Evolutionary conservation across 2,797 vertebrate species (phyloP).

Genomic region (Pelobates cultripes): DNA sequence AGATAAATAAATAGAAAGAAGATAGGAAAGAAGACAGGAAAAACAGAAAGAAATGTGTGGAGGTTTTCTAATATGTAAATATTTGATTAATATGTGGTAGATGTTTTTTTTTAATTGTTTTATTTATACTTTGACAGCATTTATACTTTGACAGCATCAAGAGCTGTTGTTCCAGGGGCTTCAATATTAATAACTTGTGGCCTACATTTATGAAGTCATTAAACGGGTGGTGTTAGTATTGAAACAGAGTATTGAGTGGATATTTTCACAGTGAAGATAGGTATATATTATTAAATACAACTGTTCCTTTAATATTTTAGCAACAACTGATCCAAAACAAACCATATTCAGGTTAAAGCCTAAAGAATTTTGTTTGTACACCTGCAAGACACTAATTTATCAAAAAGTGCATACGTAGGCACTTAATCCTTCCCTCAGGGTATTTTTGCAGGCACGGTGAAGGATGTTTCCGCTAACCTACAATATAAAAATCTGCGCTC

Average conservation of each 20-base stretch:
- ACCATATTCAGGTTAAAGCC: too few relatives aligned
- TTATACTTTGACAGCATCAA: neutral
- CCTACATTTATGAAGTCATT: neutral
- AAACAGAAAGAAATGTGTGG: too few relatives aligned
- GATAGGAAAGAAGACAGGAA: too few relatives aligned
- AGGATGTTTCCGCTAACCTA: neutral
- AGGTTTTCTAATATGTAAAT: too few relatives aligned
- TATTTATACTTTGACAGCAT: neutral
- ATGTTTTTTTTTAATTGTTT: neutral
- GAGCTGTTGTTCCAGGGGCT: neutral
- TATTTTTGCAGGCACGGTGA: neutral
- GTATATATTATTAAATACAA: neutral
- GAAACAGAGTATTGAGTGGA: neutral
- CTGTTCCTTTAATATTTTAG: neutral
- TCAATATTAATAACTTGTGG: neutral
- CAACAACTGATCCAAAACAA: too few relatives aligned
- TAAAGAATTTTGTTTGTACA: neutral
- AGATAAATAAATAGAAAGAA: too few relatives aligned
- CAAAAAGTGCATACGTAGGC: neutral
- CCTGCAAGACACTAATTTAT: neutral
- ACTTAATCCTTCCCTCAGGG: neutral
- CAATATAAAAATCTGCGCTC: neutral
- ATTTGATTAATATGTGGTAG: too few relatives aligned
- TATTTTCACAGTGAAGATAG: neutral
- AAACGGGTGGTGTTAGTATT: neutral